Conservation (phyloP, 2,113 vertebrate species). For the Eulemur rufifrons region DNA sequence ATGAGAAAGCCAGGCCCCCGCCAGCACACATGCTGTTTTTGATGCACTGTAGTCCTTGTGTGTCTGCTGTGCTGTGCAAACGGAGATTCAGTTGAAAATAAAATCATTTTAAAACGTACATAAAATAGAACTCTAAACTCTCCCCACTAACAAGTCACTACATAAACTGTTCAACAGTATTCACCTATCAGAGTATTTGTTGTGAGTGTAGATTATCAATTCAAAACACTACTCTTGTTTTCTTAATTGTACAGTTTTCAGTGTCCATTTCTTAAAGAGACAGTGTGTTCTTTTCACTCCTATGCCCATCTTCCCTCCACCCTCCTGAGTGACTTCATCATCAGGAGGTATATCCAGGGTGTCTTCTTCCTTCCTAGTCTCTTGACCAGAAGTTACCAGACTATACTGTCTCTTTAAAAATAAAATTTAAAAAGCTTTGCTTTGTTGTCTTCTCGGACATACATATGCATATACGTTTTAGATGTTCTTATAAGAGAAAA, state of each 20-base stretch:
- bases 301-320: background rate
- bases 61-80: slow-evolving; percentile 81
- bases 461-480: slow-evolving; percentile 85
- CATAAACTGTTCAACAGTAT: slow-evolving; percentile 84
- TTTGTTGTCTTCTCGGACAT: slow-evolving; percentile 83
- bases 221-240: slow-evolving; percentile 84
- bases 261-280: slow-evolving; percentile 77
- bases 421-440: slow-evolving; percentile 81
- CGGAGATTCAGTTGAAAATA: slow-evolving; percentile 60
- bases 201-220: slow-evolving; percentile 79
- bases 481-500: slow-evolving; percentile 84
- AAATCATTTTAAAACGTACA: background rate
- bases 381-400: slow-evolving; percentile 69
- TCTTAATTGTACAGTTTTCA: slow-evolving; percentile 79
- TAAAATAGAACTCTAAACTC: slow-evolving; percentile 51
- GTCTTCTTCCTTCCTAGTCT: slow-evolving; percentile 56
- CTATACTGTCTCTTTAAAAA: slow-evolving; percentile 75
- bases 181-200: slow-evolving; percentile 82
- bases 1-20: slow-evolving; percentile 75
- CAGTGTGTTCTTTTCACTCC: slow-evolving; percentile 45
- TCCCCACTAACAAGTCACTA: slow-evolving; percentile 76
- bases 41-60: slow-evolving; percentile 80
- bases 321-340: background rate
- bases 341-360: slow-evolving; percentile 46
- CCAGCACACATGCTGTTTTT: slow-evolving; percentile 75